Percentiles rank a stretch among this genome's conserved stretches.
phyloP scores from a whole-genome alignment of 2,888 invertebrate genomes.

The Drosophila mercatorum region DNA sequence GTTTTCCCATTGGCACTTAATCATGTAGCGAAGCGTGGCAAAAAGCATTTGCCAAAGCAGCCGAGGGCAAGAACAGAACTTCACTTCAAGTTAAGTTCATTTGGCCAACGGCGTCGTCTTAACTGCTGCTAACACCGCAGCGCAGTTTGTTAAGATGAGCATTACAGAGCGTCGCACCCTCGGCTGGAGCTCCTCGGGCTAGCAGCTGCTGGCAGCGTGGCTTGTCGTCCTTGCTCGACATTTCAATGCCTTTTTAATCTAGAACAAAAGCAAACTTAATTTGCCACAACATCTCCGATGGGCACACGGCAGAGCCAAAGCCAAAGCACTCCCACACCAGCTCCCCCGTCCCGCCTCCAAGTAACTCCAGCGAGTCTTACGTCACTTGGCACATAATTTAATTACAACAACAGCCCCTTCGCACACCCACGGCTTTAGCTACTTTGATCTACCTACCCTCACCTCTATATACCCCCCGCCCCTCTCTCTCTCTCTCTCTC shows the following conservation, averaged over 20 bases:
- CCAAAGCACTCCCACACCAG: conserved; percentile 31
- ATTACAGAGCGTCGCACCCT: conserved; percentile 2
- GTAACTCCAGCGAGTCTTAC: conserved; percentile 52
- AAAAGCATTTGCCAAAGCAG: conserved; percentile 24
- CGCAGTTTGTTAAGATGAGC: conserved; percentile 2
- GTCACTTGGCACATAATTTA: conserved; percentile 81
- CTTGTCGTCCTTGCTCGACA: conserved; percentile 48
- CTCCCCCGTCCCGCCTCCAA: not conserved
- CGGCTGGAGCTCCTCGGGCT: not conserved
- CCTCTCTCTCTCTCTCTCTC: not conserved
- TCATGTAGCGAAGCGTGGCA: conserved; percentile 41
- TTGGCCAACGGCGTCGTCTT: conserved; percentile 71
- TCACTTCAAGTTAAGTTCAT: conserved; percentile 73
- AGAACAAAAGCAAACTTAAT: conserved; percentile 81
- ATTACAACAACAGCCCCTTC: conserved; percentile 74
- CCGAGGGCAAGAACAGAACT: conserved; percentile 61
- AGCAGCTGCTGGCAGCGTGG: not conserved
- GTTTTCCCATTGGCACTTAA: conserved; percentile 41
- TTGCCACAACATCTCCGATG: conserved; percentile 77
- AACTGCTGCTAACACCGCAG: conserved; percentile 57
- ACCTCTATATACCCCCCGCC: no score
- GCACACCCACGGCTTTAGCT: conserved; percentile 14
- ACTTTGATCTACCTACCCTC: conserved; percentile 59
- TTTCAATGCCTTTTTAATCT: conserved; percentile 81
- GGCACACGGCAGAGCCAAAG: conserved; percentile 21